These are phyloP conservation scores for Pseudoatta argentina DNA, from an alignment of 1,140 invertebrate species.

Conservation along the genomic window DNA sequence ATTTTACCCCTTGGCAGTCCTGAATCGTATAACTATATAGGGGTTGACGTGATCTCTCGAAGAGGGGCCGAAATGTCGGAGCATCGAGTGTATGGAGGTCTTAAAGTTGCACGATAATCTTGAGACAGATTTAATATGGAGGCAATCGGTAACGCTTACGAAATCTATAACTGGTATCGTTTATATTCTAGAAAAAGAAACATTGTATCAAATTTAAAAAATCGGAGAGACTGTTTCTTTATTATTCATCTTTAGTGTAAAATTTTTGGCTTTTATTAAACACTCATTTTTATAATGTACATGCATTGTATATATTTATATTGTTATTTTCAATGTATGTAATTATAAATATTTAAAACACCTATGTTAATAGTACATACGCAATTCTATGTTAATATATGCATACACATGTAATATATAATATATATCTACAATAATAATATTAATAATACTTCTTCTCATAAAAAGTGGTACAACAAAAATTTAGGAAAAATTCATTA, in stretches of 20 bases:
- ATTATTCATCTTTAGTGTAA: background rate
- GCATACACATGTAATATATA: too few species aligned
- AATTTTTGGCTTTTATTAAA: background rate
- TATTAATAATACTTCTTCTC: too few species aligned
- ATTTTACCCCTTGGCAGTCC: slow-evolving; percentile 51
- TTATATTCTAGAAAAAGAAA: background rate
- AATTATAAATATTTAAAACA: too few species aligned
- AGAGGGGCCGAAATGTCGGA: slow-evolving; percentile 33
- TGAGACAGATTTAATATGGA: slow-evolving; percentile 75
- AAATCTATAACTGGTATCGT: slow-evolving; percentile 62
- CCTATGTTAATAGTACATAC: too few species aligned
- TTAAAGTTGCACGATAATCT: slow-evolving; percentile 70
- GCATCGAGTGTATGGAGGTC: slow-evolving; percentile 48
- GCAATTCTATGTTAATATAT: too few species aligned
- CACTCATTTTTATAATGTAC: too few species aligned
- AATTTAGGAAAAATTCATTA: too few species aligned
- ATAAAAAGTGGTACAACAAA: too few species aligned
- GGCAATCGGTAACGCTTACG: slow-evolving; percentile 57
- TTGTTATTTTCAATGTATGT: too few species aligned
- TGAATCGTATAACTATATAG: slow-evolving; percentile 73
- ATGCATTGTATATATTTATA: too few species aligned
- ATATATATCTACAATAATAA: too few species aligned
- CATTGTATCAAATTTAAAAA: slow-evolving; percentile 21
- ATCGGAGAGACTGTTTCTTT: too few species aligned
- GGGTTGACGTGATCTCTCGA: slow-evolving; percentile 64